Evolutionary conservation across 2,888 invertebrate genomes (phyloP), one percentile per base, ranked within the genome.

Genomic region (Aphidius colemani): DNA sequence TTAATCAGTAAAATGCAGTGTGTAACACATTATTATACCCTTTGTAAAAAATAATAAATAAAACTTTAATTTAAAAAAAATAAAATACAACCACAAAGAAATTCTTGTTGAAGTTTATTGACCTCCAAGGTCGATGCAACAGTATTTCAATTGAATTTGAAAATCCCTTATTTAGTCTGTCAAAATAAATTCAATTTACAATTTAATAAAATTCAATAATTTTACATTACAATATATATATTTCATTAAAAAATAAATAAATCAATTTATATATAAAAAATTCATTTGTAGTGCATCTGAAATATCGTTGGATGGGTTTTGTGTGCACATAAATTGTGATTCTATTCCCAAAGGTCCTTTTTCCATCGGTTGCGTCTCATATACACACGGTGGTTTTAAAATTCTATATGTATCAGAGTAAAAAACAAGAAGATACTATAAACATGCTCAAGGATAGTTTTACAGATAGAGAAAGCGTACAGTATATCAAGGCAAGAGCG

Each of bases 41-140:
- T 5, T 30, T 30, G 30, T 30, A 30, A 30, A 30, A 30, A 30
- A 18, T 18, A 18, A 18, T n/a, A n/a, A 30, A 30, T 30, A 30
- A 30, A 30, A 30, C 5, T 30, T 30, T 30, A 30, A 30, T 18
- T 18, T 18, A 30, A 30, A 30, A 30, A 30, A 30, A 30, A 30
- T 30, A 30, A 30, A 30, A 30, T 30, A 2, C 30, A n/a, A 40
- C 55, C 61, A 67, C 66, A 62, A 64, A 60, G 63, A 67, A 67
- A 66, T 67, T 64, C 63, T 59, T 55, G 30, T 30, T 51, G 62
- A 65, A 65, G 67, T 67, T 69, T 67, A 69, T 69, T 67, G 69
- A 69, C 67, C 67, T 69, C 67, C 51, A 39, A 63, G 67, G 61
- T 64, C 65, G 65, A 65, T 53, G 61, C 61, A 59, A 63, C 56